A percentile compares a stretch with the other conserved stretches of the same genome.
phyloP scores from a whole-genome alignment of 2,888 invertebrate species.

The Rambutsinella grinnellia region DNA sequence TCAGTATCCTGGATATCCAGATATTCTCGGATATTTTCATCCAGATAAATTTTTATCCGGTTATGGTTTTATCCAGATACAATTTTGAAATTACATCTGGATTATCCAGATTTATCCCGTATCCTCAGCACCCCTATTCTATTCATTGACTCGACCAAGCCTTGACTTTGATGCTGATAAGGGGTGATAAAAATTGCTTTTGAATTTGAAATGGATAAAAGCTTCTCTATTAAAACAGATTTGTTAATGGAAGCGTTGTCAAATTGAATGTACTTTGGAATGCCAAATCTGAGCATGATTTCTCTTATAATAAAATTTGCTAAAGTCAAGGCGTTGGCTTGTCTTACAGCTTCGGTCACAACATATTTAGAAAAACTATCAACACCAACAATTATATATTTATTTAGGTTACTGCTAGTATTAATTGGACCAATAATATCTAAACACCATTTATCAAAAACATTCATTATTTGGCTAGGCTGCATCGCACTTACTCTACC shows the following conservation, averaged over 20 bases:
- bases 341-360: neutral
- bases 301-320: slow-evolving; percentile 9
- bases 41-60: too few relatives aligned
- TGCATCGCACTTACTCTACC: neutral
- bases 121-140: too few relatives aligned
- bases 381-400: slow-evolving; percentile 6
- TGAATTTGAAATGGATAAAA: neutral
- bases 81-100: too few relatives aligned
- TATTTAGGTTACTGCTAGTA: neutral
- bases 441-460: slow-evolving; percentile 2
- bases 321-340: slow-evolving; percentile 10
- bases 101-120: too few relatives aligned
- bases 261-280: slow-evolving; percentile 10
- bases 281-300: slow-evolving; percentile 7
- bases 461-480: slow-evolving; percentile 5
- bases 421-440: slow-evolving; percentile 17
- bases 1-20: too few relatives aligned
- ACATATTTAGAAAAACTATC: slow-evolving; percentile 11
- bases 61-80: too few relatives aligned
- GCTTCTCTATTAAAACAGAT: neutral
- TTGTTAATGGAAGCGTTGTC: slow-evolving; percentile 15
- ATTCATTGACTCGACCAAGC: neutral
- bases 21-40: too few relatives aligned
- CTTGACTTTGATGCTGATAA: slow-evolving; percentile 6
- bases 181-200: neutral